Evolutionary conservation across 35 echinoderm and acorn worm species (phyloP).

Genomic region (Anneissia japonica): DNA sequence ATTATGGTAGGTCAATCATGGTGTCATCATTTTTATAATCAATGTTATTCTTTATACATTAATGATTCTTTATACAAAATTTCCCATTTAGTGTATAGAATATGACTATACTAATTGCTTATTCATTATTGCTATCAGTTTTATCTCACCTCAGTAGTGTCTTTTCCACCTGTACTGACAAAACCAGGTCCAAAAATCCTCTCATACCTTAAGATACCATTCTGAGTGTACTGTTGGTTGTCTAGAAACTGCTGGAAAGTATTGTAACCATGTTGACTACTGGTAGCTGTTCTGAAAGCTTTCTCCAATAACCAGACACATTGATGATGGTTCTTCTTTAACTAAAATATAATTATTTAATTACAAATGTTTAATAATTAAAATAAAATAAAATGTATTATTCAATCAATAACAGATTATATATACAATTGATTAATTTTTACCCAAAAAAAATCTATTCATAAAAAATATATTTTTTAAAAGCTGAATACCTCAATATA

Average conservation of each 20-base stretch:
- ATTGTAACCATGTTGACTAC: constrained; percentile 67
- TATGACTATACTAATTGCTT: too few relatives aligned
- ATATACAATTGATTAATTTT: too few relatives aligned
- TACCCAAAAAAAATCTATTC: not conserved
- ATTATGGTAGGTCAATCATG: too few relatives aligned
- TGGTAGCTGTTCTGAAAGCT: constrained; percentile 5
- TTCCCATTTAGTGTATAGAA: too few relatives aligned
- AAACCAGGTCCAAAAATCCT: constrained; percentile 90
- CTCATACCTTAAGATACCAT: constrained; percentile 81
- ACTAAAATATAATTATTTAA: constrained; percentile 27
- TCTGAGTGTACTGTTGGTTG: constrained; percentile 78
- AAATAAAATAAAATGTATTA: too few relatives aligned
- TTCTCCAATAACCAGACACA: constrained; percentile 85
- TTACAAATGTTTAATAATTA: not conserved
- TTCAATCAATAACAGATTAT: too few relatives aligned
- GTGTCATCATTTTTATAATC: too few relatives aligned
- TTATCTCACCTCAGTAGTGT: constrained; percentile 64
- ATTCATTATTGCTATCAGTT: not conserved
- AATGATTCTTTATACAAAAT: too few relatives aligned
- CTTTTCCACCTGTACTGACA: constrained; percentile 84
- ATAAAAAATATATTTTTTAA: not conserved
- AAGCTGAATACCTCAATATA: constrained; percentile 74
- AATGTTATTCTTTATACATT: too few relatives aligned
- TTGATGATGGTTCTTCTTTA: constrained; percentile 91
- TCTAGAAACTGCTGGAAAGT: constrained; percentile 95